Conservation (phyloP, 2,888 invertebrate genomes). For the Eurytoma adleriae region DNA sequence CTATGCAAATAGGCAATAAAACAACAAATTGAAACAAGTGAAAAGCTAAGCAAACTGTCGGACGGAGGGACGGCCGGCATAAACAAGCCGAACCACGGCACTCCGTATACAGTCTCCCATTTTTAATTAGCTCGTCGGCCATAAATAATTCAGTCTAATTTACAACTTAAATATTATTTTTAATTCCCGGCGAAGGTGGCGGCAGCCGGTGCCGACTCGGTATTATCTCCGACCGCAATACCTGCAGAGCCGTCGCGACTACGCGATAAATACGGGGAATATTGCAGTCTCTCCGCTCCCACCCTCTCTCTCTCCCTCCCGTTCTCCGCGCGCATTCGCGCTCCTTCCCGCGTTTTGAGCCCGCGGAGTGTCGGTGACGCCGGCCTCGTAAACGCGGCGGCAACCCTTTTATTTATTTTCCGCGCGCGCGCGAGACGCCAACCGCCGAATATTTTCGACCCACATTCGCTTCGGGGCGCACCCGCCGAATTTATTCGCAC, state of each 20-base stretch:
- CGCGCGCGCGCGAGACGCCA: neutral
- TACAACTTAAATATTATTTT: slow-evolving; percentile 57
- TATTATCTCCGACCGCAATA: slow-evolving; percentile 43
- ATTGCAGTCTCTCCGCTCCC: slow-evolving; percentile 56
- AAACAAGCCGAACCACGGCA: too few species aligned
- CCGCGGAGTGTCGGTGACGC: slow-evolving; percentile 27
- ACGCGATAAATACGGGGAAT: slow-evolving; percentile 60
- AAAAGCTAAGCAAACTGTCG: too few species aligned
- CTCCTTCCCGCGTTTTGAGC: slow-evolving; percentile 20
- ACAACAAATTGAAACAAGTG: too few species aligned
- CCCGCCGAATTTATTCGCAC: slow-evolving; percentile 6
- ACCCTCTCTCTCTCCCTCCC: neutral
- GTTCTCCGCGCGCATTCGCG: neutral
- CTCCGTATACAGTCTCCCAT: neutral
- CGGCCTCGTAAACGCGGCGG: slow-evolving; percentile 19
- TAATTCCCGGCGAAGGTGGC: slow-evolving; percentile 54
- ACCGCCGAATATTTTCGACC: neutral
- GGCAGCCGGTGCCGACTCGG: neutral
- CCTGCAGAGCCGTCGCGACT: slow-evolving; percentile 47
- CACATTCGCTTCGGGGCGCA: neutral
- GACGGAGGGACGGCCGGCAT: too few species aligned
- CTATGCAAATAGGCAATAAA: too few species aligned
- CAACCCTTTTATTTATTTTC: slow-evolving; percentile 18
- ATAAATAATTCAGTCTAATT: slow-evolving; percentile 55
- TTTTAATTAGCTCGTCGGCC: slow-evolving; percentile 29